Base-by-base conservation (phyloP, 2,888 invertebrate genomes). In the Parnassius glacialis region DNA sequence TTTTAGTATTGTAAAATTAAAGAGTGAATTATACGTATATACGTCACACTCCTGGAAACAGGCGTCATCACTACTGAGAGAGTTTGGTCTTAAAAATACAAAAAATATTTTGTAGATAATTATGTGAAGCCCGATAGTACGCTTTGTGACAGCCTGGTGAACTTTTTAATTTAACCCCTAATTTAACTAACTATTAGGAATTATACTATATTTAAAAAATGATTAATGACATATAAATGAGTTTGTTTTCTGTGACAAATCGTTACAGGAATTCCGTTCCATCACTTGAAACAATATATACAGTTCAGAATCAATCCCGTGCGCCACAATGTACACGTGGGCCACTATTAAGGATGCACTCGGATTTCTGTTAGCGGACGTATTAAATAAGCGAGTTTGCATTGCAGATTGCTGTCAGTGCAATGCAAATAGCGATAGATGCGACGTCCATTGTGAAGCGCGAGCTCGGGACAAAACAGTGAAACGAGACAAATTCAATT, bases 321-420 rank as follows among this genome's bases (percentile, higher is more conserved):
- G 12, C 43, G 52, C 51, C 57, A 25, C 57, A n/a, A 41, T 41
- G 59, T 59, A 53, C 57, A 55, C 57, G 41, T 10, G 47, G 61
- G 66, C 65, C 59, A 59, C 53, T 62, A 59, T 55, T 62, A 68
- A 73, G 70, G 68, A 64, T 59, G 65, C 69, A 69, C 72, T 61
- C 59, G 67, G 70, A 69, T 71, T 72, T 71, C 73, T 75, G 75
- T 73, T 72, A 69, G 70, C 67, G 65, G 64, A 61, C 64, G 69
- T 68, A 72, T 71, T 70, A 74, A 70, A 84, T 80, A 81, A 82
- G 74, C 80, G 78, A 74, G 85, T 89, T 89, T 88, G 88, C 87
- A 89, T 81, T 87, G 85, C 84, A 87, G 85, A 89, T 87, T 79
- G 81, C 80, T 79, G 76, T 81, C 80, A 79, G 75, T 76, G 79